phyloP scores from a whole-genome alignment of 2,797 vertebrate genomes.

The Lithobates sylvaticus region DNA sequence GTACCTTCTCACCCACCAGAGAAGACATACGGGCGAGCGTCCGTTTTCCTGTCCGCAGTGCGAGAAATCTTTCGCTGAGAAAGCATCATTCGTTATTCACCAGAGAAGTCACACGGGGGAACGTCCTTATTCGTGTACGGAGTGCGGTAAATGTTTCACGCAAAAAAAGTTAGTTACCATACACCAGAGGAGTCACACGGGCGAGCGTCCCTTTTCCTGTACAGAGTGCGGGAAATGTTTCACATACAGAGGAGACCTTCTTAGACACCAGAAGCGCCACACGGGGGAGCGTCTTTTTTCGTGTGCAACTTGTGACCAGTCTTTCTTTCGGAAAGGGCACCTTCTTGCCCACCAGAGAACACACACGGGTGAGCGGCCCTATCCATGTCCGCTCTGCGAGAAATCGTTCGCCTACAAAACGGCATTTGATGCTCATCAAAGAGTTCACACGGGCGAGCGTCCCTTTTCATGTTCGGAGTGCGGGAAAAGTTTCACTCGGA shows the following conservation, averaged over 20 bases:
- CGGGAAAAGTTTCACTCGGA: constrained; percentile 80
- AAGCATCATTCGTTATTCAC: constrained; percentile 63
- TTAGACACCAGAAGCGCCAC: too few species aligned
- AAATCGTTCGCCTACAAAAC: not conserved
- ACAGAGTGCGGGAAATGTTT: constrained; percentile 73
- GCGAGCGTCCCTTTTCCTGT: constrained; percentile 75
- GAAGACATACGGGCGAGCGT: constrained; percentile 68
- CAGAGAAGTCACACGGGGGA: constrained; percentile 76
- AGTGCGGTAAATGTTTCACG: constrained; percentile 80
- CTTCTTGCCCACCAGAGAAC: too few species aligned
- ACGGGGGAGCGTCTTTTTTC: too few species aligned
- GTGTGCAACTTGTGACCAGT: too few species aligned
- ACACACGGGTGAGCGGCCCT: constrained; percentile 66
- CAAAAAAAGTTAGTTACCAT: constrained; percentile 79
- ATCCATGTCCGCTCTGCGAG: constrained; percentile 37
- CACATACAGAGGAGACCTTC: not conserved
- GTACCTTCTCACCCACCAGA: constrained; percentile 67
- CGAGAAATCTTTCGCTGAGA: not conserved
- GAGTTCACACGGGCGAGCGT: constrained; percentile 76
- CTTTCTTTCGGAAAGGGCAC: too few species aligned
- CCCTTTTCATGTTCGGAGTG: constrained; percentile 77
- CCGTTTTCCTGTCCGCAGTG: constrained; percentile 60
- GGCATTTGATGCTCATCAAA: constrained; percentile 68
- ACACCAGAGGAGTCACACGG: constrained; percentile 79
- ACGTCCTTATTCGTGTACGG: constrained; percentile 74